Evolutionary conservation across 2,113 vertebrate genomes (phyloP), one percentile per base, ranked within the genome.

Genomic region (Triplophysa dalaica): DNA sequence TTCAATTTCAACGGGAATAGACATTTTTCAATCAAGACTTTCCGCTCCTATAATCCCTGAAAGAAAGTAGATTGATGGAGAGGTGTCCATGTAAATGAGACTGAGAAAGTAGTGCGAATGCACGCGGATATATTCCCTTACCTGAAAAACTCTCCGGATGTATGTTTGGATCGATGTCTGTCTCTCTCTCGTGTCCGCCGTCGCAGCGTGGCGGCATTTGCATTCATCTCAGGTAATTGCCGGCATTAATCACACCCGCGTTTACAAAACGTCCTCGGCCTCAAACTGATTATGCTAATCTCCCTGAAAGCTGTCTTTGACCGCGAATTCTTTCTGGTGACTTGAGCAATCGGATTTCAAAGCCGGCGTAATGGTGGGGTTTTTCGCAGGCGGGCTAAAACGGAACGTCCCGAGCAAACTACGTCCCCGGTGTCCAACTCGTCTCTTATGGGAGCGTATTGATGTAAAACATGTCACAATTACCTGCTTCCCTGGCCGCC

Each of bases 251-350:
- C 86, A 88, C 84, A 54, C 68, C 81, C 78, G 62, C 85, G 83
- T 90, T 91, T 89, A 85, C 85, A 82, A 86, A 84, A 87, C 87
- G 89, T 89, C 84, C 85, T 89, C 86, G 89, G 82, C 87, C 88
- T 77, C 88, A 85, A 87, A 87, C 89, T 81, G 86, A 91, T 92
- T 90, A 90, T 92, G 90, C 80, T 90, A 91, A 92, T 91, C 83
- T 70, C 75, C 61, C 45, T 69, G 82, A 89, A 88, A 87, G 75
- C 85, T 78, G 70, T 87, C 89, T 92, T 89, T 81, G 82, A 86
- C 86, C 63, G 33, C 76, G 17, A 9, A 21, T 85, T 85, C 65
- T 74, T 70, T 82, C 63, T 65, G 85, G 85, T 73, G 41, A 86
- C 75, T 90, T 77, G 81, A 90, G 88, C 74, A 74, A 85, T 87